phyloP scores from a whole-genome alignment of 2,113 vertebrate species.

The Excalfactoria chinensis region DNA sequence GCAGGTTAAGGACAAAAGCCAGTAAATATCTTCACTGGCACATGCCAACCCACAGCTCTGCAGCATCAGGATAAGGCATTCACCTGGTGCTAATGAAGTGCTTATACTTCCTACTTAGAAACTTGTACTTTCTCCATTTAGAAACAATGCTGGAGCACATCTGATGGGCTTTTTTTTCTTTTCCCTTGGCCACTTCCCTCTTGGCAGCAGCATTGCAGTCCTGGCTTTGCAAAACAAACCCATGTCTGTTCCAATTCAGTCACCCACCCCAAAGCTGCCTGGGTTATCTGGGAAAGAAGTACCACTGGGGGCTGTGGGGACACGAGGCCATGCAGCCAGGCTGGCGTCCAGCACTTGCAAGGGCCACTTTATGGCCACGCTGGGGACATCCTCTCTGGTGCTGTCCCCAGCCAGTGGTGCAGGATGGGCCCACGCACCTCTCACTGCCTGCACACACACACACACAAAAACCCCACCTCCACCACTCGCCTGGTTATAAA shows the following conservation, averaged over 20 bases:
- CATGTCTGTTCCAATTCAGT: slow-evolving; percentile 49
- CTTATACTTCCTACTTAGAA: not conserved
- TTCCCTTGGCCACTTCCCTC: slow-evolving; percentile 31
- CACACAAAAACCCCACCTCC: not conserved
- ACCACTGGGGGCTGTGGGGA: not conserved
- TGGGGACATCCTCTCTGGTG: not conserved
- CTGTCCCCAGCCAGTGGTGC: not conserved
- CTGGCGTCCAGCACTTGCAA: too few species aligned
- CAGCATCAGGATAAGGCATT: not conserved
- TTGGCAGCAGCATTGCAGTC: slow-evolving; percentile 36
- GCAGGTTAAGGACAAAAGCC: accelerated
- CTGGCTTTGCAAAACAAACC: slow-evolving; percentile 35
- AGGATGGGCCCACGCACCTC: not conserved
- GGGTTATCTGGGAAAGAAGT: slow-evolving; percentile 51
- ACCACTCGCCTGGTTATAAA: slow-evolving; percentile 30
- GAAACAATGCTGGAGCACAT: slow-evolving; percentile 48
- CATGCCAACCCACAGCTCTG: accelerated
- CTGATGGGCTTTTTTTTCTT: not conserved
- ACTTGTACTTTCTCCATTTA: not conserved
- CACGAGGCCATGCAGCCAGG: too few species aligned
- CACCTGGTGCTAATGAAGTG: not conserved
- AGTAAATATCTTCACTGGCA: not conserved
- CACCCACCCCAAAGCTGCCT: not conserved
- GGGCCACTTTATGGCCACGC: too few species aligned
- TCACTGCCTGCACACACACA: not conserved